Base-by-base conservation (phyloP, 2,113 vertebrate species). In the Brachypteracias leptosomus region DNA sequence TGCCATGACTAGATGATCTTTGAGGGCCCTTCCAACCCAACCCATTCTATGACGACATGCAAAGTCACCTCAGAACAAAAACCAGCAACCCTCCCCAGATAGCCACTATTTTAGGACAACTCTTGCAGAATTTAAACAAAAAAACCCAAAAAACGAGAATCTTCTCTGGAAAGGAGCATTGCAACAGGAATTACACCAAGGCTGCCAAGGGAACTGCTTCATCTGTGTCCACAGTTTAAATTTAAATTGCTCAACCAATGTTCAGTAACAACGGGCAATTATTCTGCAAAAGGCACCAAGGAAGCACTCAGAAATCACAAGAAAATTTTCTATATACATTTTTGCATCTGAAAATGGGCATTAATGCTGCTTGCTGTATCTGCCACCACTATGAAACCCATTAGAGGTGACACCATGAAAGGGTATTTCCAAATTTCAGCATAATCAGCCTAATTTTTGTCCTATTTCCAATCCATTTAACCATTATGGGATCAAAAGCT, bases 381-480 rank as follows among this genome's bases (percentile, higher is more conserved):
- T 35, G 4, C 35, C 33, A 68, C 71, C n/a, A 29, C 38, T 46
- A 16, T 21, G 35, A 51, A 77, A 77, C 4, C 29, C 57, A 47
- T 5, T 47, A 44, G n/a, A 67, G 78, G 18, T 10, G 25, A 49
- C 28, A 75, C 2, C n/a, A 72, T 12, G 9, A 81, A 78, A 85
- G 71, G 9, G 21, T 14, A 75, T 22, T 65, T 52, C 33, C 57
- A 88, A 72, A 57, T 55, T 25, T 71, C 22, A 18, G 28, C 20
- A 25, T 49, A 62, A 90, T 90, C 35, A 76, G 49, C 38, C n/a
- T 62, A 22, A 49, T 83, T 83, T 73, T 68, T 54, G 42, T 5
- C 63, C 33, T 18, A 36, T 76, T 90, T 80, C 57, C 70, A 84
- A 94, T 26, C 55, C 83, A 42, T 57, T 89, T 88, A 88, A 77